Base-by-base conservation (phyloP, 1,140 invertebrate species). In the Microvelia longipes region DNA sequence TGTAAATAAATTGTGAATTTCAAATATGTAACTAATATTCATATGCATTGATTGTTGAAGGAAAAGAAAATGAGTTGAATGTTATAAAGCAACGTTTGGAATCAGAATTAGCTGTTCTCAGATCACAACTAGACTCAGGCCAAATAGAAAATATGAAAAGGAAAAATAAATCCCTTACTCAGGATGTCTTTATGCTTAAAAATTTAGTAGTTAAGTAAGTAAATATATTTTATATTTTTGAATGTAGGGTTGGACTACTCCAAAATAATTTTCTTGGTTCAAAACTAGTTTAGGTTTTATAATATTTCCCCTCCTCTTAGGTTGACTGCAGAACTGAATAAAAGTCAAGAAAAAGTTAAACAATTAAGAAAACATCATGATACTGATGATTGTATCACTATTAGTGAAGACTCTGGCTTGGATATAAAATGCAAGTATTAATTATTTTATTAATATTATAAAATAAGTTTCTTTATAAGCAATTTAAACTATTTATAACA, bases 311-410 rank as follows among this genome's bases (percentile, higher is more conserved):
- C n/a, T n/a, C 19, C 19, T 60, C 19, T 64, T 26, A 64, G 62
- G 24, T 26, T 64, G 24, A 64, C 62, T 25, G 25, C 62, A 14
- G 62, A 64, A 64, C 25, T 64, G 2, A 24, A 24, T 26, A 64
- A 64, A 64, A 64, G 62, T 64, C 62, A 64, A 64, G 62, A 64
- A 5, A 64, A 5, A 24, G 5, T 64, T 15, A 64, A 64, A 64
- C 11, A 25, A 5, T 64, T 64, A 26, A 64, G 24, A 25, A 64
- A 71, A 67, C 69, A 61, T 2, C 65, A 69, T 24, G 28, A 77
- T 73, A 0, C 70, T 77, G 11, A 79, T 79, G 71, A 80, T 77
- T 0, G 72, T 79, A 14, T 74, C 61, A 69, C 68, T 79, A 19
- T 75, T 74, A 24, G 74, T 75, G 1, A 79, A 76, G 29, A 71